Evolutionary conservation across 2,113 vertebrate species (phyloP).

Genomic region (Rhea pennata): DNA sequence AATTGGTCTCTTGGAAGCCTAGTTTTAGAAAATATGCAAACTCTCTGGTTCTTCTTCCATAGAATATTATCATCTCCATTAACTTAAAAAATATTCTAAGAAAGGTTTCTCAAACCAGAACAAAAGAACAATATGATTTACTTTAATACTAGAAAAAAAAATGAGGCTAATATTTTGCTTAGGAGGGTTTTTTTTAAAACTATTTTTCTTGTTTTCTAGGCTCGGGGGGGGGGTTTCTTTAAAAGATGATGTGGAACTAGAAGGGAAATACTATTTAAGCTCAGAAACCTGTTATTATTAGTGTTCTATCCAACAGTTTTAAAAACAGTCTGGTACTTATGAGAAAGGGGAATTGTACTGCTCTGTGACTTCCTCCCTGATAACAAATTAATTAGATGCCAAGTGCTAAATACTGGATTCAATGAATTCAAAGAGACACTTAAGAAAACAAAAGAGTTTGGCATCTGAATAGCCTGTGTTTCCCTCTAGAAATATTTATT

Average conservation of each 20-base stretch:
- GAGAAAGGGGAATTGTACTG: slow-evolving; percentile 14
- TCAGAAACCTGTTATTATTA: slow-evolving; percentile 63
- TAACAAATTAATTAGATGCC: slow-evolving; percentile 69
- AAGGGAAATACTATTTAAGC: slow-evolving; percentile 53
- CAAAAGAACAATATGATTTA: neutral
- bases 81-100: neutral
- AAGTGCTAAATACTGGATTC: slow-evolving; percentile 50
- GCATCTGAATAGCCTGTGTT: slow-evolving; percentile 10
- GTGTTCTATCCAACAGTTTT: slow-evolving; percentile 56
- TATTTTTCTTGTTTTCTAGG: neutral
- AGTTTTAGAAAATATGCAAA: neutral
- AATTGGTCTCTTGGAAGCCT: slow-evolving; percentile 21
- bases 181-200: neutral
- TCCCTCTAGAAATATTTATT: slow-evolving; percentile 18
- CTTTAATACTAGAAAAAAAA: neutral
- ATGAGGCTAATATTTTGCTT: slow-evolving; percentile 7
- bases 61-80: slow-evolving; percentile 2
- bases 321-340: slow-evolving; percentile 57
- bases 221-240: neutral
- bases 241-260: slow-evolving; percentile 4
- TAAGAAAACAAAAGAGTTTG: slow-evolving; percentile 42
- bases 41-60: neutral
- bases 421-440: slow-evolving; percentile 22
- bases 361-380: slow-evolving; percentile 28
- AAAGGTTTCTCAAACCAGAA: neutral